A percentile compares a stretch with the other conserved stretches of the same genome.
phyloP scores from a whole-genome alignment of 2,888 invertebrate genomes.

The Dorcus parallelipipedus region DNA sequence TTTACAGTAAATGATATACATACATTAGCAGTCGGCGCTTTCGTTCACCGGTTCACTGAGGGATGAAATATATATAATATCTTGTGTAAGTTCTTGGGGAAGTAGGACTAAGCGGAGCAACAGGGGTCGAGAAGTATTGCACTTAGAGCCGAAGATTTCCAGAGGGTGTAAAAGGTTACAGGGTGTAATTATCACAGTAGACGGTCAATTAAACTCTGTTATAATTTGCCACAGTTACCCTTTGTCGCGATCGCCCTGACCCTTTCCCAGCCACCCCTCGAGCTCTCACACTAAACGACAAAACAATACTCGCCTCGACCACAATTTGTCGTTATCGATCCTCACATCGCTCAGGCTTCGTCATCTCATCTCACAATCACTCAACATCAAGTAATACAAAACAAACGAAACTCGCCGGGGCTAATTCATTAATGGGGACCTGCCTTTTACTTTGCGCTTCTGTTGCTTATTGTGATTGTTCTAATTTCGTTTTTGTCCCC shows the following conservation, averaged over 20 bases:
- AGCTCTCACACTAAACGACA: slow-evolving; percentile 10
- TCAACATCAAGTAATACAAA: too few species aligned
- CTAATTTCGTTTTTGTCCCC: slow-evolving; percentile 15
- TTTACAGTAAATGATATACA: slow-evolving; percentile 47
- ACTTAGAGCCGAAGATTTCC: not conserved
- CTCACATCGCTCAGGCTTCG: too few species aligned
- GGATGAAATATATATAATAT: too few species aligned
- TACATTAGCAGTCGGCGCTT: slow-evolving; percentile 29
- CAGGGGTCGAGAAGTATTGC: not conserved
- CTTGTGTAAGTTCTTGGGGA: not conserved
- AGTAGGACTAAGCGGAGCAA: too few species aligned
- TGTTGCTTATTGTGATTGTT: too few species aligned
- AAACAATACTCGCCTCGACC: not conserved
- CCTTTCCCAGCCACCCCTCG: slow-evolving; percentile 14
- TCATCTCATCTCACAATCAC: too few species aligned
- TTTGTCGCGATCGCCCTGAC: slow-evolving; percentile 20
- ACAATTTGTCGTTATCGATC: not conserved
- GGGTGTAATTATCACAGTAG: slow-evolving; percentile 24
- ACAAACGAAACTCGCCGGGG: too few species aligned
- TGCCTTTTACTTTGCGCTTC: not conserved
- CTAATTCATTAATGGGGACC: slow-evolving; percentile 7
- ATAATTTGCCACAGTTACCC: slow-evolving; percentile 24
- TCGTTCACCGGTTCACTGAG: too few species aligned
- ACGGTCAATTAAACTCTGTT: slow-evolving; percentile 27
- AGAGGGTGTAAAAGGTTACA: slow-evolving; percentile 17